These are phyloP conservation scores for Vanessa tameamea DNA, from an alignment of 1,140 invertebrate genomes.

Conservation along the genomic window DNA sequence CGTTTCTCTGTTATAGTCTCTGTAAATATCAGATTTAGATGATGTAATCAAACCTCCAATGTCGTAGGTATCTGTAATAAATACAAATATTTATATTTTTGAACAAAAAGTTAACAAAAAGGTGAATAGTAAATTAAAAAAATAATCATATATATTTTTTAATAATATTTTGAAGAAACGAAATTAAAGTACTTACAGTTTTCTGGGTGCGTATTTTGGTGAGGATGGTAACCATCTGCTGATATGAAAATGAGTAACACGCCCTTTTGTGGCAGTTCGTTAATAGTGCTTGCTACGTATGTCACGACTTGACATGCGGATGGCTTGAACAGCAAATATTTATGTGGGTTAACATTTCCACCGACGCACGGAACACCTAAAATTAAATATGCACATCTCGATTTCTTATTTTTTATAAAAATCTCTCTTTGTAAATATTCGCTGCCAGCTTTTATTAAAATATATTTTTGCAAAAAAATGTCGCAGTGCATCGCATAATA, in stretches of 20 bases:
- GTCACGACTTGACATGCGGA: constrained; percentile 96
- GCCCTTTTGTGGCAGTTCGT: constrained; percentile 95
- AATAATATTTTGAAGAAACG: neutral
- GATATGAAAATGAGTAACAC: constrained; percentile 96
- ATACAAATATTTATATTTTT: neutral
- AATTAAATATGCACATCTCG: neutral
- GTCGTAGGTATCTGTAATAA: constrained; percentile 91
- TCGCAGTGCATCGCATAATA: too few species aligned
- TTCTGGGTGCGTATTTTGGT: constrained; percentile 85
- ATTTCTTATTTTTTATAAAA: neutral
- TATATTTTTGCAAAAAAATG: too few species aligned
- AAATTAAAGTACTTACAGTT: constrained; percentile 86
- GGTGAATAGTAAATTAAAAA: too few species aligned
- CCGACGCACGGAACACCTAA: neutral
- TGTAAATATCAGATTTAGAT: constrained; percentile 81
- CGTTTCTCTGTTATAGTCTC: constrained; percentile 48
- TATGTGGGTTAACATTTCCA: constrained; percentile 94
- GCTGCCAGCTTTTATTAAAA: too few species aligned
- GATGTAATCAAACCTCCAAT: constrained; percentile 94
- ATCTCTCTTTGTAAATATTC: too few species aligned
- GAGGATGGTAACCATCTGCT: constrained; percentile 88
- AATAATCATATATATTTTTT: neutral
- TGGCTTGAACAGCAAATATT: constrained; percentile 97
- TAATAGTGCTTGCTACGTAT: constrained; percentile 96
- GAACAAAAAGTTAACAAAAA: too few species aligned